Evolutionary conservation across 2,888 invertebrate species (phyloP).

Genomic region (Allygus modestus): DNA sequence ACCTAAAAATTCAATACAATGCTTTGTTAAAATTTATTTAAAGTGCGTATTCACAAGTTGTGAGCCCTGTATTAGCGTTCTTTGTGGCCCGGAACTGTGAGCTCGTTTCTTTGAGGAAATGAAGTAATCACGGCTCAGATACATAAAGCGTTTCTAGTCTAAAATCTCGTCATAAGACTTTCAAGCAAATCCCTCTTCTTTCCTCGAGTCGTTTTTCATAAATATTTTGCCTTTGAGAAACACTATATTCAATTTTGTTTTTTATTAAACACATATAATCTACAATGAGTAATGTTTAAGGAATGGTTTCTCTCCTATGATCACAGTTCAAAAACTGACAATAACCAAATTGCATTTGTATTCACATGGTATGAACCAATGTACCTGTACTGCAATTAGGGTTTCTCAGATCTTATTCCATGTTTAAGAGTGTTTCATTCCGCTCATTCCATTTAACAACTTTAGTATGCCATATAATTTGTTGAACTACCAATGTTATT

Average conservation of each 20-base stretch:
- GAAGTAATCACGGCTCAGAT: neutral
- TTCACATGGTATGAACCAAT: neutral
- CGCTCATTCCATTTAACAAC: no score
- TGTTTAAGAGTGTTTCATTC: no score
- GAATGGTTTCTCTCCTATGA: neutral
- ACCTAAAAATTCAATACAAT: no score
- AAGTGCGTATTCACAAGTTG: neutral
- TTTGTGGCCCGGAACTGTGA: neutral
- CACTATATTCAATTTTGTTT: neutral
- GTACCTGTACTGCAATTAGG: no score
- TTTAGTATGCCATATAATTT: no score
- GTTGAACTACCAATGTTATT: no score
- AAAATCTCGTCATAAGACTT: neutral
- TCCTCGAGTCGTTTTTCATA: neutral
- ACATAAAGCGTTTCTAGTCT: neutral
- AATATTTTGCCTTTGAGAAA: neutral
- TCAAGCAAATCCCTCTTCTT: neutral
- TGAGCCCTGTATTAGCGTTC: neutral
- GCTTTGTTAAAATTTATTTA: neutral
- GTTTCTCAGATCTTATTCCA: no score
- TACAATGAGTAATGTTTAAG: neutral
- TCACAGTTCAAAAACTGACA: no score
- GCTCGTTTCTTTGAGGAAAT: constrained; percentile 17
- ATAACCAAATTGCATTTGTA: neutral
- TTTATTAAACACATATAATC: neutral